Conservation (phyloP, 2,797 vertebrate species). For the Diglossa cyanea region DNA sequence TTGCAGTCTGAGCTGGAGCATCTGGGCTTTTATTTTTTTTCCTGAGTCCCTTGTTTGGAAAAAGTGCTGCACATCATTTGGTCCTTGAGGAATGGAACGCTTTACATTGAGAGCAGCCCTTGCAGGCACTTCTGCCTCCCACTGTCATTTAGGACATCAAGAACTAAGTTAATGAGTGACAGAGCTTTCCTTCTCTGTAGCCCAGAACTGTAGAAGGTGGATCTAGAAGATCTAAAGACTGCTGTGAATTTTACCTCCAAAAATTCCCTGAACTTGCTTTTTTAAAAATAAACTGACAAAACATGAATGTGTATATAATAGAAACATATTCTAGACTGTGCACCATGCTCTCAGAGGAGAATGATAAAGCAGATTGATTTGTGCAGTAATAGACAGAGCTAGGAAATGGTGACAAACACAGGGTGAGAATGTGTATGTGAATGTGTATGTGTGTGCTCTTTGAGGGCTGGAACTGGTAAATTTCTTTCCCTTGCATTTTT, state of each 20-base stretch:
- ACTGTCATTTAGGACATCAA: not conserved
- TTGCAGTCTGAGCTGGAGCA: not conserved
- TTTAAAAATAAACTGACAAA: not conserved
- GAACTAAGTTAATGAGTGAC: constrained; percentile 3
- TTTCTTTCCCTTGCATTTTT: not conserved
- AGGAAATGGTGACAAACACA: not conserved
- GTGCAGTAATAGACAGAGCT: not conserved
- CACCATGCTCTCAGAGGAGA: not conserved
- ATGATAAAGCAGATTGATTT: not conserved
- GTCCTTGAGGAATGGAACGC: not conserved
- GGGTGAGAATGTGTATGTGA: not conserved
- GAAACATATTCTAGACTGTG: not conserved
- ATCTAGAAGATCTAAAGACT: not conserved
- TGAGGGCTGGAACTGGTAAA: not conserved
- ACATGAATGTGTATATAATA: not conserved
- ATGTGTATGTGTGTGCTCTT: not conserved
- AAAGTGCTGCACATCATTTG: not conserved
- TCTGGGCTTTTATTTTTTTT: not conserved
- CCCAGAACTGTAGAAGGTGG: not conserved
- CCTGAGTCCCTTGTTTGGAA: not conserved
- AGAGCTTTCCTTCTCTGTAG: not conserved
- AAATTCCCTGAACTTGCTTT: not conserved
- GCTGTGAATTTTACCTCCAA: not conserved
- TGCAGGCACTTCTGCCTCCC: not conserved
- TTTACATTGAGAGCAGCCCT: not conserved